Percentiles rank a stretch among this genome's conserved stretches.
These are phyloP conservation scores for Diadumene lineata DNA, from an alignment of 92 coral and sea anemone species.

Conservation along the genomic window DNA sequence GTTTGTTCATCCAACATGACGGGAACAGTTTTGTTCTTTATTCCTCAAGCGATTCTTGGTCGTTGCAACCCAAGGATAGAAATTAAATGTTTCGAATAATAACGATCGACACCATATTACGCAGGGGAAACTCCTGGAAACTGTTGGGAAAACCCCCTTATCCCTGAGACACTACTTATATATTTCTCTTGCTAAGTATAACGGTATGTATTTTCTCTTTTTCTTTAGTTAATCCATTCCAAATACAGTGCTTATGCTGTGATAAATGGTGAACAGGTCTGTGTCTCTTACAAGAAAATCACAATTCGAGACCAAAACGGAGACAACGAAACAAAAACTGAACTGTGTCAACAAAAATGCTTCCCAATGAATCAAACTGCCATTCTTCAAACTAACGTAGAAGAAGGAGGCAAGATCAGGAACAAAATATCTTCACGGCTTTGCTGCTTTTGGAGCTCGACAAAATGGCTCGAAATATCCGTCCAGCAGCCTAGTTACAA, in stretches of 20 bases:
- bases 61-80: no score
- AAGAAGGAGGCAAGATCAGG: slow-evolving; percentile 55
- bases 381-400: slow-evolving; percentile 37
- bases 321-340: slow-evolving; percentile 22
- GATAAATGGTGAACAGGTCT: slow-evolving; percentile 45
- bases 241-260: slow-evolving; percentile 30
- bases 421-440: not conserved
- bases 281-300: slow-evolving; percentile 46
- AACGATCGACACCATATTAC: no score
- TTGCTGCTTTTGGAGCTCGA: slow-evolving; percentile 58
- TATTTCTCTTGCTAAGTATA: not conserved
- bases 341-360: slow-evolving; percentile 50
- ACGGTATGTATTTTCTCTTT: not conserved
- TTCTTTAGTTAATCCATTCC: slow-evolving; percentile 6
- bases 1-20: no score
- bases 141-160: no score
- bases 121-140: no score
- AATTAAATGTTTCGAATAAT: no score
- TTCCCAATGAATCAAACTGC: slow-evolving; percentile 22
- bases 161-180: no score
- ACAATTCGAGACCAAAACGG: slow-evolving; percentile 43
- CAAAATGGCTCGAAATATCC: slow-evolving; percentile 38
- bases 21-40: no score
- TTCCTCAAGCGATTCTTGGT: no score
- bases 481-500: slow-evolving; percentile 33